Conservation (phyloP, 2,888 invertebrate genomes). For the Archips xylosteana region DNA sequence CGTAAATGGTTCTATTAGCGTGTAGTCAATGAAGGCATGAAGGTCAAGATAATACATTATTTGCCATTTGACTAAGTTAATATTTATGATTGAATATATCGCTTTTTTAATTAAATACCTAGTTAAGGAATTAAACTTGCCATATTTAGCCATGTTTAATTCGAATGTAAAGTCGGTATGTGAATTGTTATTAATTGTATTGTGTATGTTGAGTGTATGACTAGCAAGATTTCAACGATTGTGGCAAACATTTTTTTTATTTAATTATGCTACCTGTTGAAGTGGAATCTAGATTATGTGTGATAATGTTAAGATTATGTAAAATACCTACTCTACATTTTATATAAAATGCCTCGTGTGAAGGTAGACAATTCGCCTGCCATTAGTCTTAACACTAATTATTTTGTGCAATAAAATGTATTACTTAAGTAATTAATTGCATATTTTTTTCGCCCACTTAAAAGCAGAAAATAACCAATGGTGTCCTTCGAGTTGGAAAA, state of each 20-base stretch:
- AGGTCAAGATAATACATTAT: constrained; percentile 47
- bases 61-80: constrained; percentile 56
- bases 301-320: not conserved
- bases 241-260: not conserved
- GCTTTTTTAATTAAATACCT: constrained; percentile 19
- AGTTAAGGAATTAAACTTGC: constrained; percentile 78
- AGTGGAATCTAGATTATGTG: not conserved
- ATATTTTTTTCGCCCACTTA: constrained; percentile 44
- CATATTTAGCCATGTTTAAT: constrained; percentile 81
- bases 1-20: constrained; percentile 44
- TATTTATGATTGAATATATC: constrained; percentile 34
- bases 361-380: constrained; percentile 45
- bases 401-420: constrained; percentile 70
- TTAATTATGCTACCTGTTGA: not conserved
- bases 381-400: constrained; percentile 48
- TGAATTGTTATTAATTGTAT: not conserved
- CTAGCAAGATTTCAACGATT: constrained; percentile 4
- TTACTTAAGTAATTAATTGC: constrained; percentile 46
- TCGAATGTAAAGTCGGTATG: constrained; percentile 49
- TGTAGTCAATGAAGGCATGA: constrained; percentile 43
- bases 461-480: not conserved
- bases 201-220: constrained; percentile 13
- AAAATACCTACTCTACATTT: constrained; percentile 49
- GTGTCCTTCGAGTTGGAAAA: not conserved
- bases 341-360: constrained; percentile 51